These are phyloP conservation scores for Haliclona indistincta DNA, from an alignment of 37 sponge, comb jelly and placozoan species.

Conservation along the genomic window DNA sequence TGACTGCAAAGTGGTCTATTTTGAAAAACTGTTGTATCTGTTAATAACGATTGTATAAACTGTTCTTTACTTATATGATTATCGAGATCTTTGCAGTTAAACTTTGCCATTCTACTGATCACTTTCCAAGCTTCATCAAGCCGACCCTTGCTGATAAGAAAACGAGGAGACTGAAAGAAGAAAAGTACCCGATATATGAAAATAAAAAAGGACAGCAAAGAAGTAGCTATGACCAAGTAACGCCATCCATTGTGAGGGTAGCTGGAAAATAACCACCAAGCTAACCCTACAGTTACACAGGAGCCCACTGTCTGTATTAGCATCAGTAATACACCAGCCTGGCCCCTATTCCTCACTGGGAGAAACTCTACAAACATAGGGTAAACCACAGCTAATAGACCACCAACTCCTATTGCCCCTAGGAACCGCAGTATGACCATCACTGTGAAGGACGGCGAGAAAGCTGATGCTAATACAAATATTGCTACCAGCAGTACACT, in stretches of 20 bases:
- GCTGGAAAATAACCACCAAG: conserved; percentile 62
- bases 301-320: conserved; percentile 29
- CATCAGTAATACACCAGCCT: neutral
- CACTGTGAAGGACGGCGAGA: conserved; percentile 19
- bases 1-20: neutral
- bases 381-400: neutral
- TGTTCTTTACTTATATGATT: neutral
- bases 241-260: conserved; percentile 49
- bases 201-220: conserved; percentile 11
- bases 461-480: conserved; percentile 40
- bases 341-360: conserved; percentile 41
- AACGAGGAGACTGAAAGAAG: conserved; percentile 36
- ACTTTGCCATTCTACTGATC: neutral
- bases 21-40: neutral
- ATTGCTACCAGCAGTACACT: conserved; percentile 7
- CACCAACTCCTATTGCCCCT: conserved; percentile 31
- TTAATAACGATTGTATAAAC: neutral
- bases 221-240: conserved; percentile 13
- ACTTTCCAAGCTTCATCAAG: neutral
- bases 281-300: conserved; percentile 44
- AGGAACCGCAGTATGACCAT: conserved; percentile 22
- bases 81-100: neutral
- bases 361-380: conserved; percentile 51
- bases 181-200: conserved; percentile 20
- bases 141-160: conserved; percentile 12